Conservation (phyloP, 1,140 invertebrate species). For the Maniola jurtina region DNA sequence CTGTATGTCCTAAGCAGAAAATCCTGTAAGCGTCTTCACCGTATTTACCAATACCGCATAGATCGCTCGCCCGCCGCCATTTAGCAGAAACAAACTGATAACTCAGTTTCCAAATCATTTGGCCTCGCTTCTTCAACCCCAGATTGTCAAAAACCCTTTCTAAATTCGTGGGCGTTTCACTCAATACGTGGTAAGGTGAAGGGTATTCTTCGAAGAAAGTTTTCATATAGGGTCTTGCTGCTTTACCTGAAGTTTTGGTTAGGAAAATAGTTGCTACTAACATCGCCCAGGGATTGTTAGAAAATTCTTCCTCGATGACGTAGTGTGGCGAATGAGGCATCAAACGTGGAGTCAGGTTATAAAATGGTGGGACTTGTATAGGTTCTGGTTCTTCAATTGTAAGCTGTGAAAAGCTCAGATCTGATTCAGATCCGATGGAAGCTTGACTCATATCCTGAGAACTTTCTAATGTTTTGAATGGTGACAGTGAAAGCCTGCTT, state of each 20-base stretch:
- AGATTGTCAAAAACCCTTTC: slow-evolving; percentile 76
- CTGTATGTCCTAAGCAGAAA: slow-evolving; percentile 78
- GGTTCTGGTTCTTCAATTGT: slow-evolving; percentile 59
- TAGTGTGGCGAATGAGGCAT: slow-evolving; percentile 78
- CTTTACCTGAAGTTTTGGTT: slow-evolving; percentile 77
- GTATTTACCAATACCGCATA: slow-evolving; percentile 79
- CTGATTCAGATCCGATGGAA: slow-evolving; percentile 49
- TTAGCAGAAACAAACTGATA: slow-evolving; percentile 78
- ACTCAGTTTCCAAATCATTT: slow-evolving; percentile 78
- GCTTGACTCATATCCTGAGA: slow-evolving; percentile 50
- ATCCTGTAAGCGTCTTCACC: slow-evolving; percentile 80
- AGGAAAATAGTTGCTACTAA: slow-evolving; percentile 79
- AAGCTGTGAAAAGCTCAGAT: slow-evolving; percentile 62
- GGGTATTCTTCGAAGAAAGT: slow-evolving; percentile 75
- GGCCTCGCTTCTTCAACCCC: slow-evolving; percentile 71
- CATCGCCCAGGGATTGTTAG: slow-evolving; percentile 77
- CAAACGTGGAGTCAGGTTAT: slow-evolving; percentile 64
- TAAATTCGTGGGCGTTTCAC: slow-evolving; percentile 56
- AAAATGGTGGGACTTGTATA: slow-evolving; percentile 56
- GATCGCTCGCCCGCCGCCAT: slow-evolving; percentile 78
- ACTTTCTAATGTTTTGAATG: slow-evolving; percentile 34
- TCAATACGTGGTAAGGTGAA: slow-evolving; percentile 71
- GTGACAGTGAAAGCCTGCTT: slow-evolving; percentile 23
- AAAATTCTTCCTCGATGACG: slow-evolving; percentile 78
- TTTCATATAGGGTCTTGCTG: slow-evolving; percentile 71